phyloP scores from a whole-genome alignment of 2,888 invertebrate species.

The Syrista parreyssii region DNA sequence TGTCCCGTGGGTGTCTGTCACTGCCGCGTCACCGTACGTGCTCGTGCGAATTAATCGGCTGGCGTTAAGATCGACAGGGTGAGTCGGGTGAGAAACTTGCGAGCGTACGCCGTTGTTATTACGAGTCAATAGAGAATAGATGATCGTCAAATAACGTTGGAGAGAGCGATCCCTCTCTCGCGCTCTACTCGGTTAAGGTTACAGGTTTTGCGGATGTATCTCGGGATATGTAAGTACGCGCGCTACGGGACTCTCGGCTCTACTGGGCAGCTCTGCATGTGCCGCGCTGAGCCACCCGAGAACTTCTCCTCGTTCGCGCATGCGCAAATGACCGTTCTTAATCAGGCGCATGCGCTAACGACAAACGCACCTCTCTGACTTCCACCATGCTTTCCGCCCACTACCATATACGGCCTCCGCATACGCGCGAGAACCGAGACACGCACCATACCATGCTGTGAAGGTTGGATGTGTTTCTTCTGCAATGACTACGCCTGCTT shows the following conservation, averaged over 20 bases:
- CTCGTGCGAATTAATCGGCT: background rate
- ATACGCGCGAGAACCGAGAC: slow-evolving; percentile 40
- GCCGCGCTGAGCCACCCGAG: slow-evolving; percentile 21
- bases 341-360: background rate
- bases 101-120: slow-evolving; percentile 1
- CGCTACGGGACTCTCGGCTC: slow-evolving; percentile 56
- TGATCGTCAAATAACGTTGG: slow-evolving; percentile 4
- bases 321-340: slow-evolving; percentile 23
- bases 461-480: slow-evolving; percentile 33
- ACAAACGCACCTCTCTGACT: slow-evolving; percentile 10
- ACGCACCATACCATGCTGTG: slow-evolving; percentile 36
- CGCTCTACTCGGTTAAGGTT: slow-evolving; percentile 26
- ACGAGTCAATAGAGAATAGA: background rate
- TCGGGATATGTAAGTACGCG: slow-evolving; percentile 41
- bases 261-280: slow-evolving; percentile 43
- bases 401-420: slow-evolving; percentile 63
- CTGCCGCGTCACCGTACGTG: slow-evolving; percentile 4
- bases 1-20: slow-evolving; percentile 3
- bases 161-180: slow-evolving; percentile 32
- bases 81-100: background rate
- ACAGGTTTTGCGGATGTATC: slow-evolving; percentile 30
- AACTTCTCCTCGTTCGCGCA: slow-evolving; percentile 28
- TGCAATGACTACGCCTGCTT: slow-evolving; percentile 7
- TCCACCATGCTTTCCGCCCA: slow-evolving; percentile 55
- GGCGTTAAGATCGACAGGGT: background rate